Evolutionary conservation across 2,888 invertebrate genomes (phyloP).

Genomic region (Trissoscelio sp.): DNA sequence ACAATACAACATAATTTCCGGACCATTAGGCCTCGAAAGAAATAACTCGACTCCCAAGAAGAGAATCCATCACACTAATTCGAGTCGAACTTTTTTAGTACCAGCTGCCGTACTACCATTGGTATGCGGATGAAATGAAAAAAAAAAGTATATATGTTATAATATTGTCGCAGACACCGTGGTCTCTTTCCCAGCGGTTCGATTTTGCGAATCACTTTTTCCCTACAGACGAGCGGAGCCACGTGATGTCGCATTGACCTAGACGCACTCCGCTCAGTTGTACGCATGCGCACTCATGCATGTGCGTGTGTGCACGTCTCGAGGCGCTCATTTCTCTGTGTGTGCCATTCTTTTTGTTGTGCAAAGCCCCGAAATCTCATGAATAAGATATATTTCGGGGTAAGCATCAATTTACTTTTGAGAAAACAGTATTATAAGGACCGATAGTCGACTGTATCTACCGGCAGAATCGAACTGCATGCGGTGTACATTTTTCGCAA

Average conservation of each 20-base stretch:
- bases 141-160: slow-evolving; percentile 2
- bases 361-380: slow-evolving; percentile 44
- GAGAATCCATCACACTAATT: slow-evolving; percentile 8
- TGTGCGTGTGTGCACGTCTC: slow-evolving; percentile 24
- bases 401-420: slow-evolving; percentile 46
- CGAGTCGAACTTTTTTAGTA: background rate
- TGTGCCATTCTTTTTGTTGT: slow-evolving; percentile 48
- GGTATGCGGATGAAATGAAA: slow-evolving; percentile 10
- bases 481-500: background rate
- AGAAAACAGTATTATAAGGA: no score
- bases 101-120: slow-evolving; percentile 20
- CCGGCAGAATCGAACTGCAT: background rate
- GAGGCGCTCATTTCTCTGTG: background rate
- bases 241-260: slow-evolving; percentile 64
- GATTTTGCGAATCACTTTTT: slow-evolving; percentile 42
- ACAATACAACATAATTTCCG: slow-evolving; percentile 21
- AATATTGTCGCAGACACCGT: background rate
- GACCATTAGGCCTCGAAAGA: slow-evolving; percentile 12
- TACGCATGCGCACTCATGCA: slow-evolving; percentile 49
- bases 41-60: background rate
- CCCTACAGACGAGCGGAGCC: slow-evolving; percentile 39
- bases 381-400: slow-evolving; percentile 54
- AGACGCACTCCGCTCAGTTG: slow-evolving; percentile 30
- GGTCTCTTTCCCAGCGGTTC: slow-evolving; percentile 15
- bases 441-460: background rate